Evolutionary conservation across 2,888 invertebrate genomes (phyloP), one percentile per base, ranked within the genome.

Genomic region (Clitarchus hookeri): DNA sequence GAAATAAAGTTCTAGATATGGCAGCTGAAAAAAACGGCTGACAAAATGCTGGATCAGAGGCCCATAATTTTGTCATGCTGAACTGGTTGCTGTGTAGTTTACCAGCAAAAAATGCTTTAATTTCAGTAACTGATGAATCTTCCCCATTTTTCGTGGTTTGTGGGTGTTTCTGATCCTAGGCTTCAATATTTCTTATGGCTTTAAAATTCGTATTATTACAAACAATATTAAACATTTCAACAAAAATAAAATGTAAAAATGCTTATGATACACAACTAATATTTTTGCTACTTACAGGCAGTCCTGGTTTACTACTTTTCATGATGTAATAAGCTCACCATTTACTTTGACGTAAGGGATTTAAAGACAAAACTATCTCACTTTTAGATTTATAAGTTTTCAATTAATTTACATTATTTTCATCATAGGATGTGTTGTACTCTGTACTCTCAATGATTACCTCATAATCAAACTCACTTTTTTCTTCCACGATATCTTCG

Each of bases 201-300:
- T 65, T 65, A 6, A 65, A 65, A 65, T 65, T 65, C 6, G 65
- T 65, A 65, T 65, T 65, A 65, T 65, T 23, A 65, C 23, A 65
- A 65, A 65, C 65, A 12, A 65, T 65, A n/a, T 65, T 2, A 16
- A 65, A 65, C 6, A 65, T 65, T 65, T 65, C 65, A n/a, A 65
- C 65, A 65, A 23, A 23, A 16, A 65, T 65, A 65, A 65, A 65
- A 65, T 11, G 65, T 65, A 65, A 23, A 65, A 65, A 65, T 23
- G 65, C 65, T 19, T 65, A 6, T 65, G n/a, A 11, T 65, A 65
- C 8, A 65, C 3, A 65, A n/a, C 23, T 65, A 65, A 65, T 65
- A 65, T 65, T 65, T 65, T 65, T 65, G 65, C 65, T 65, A 65
- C n/a, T 65, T 65, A 65, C 65, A 65, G 65, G 2, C 65, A 65